phyloP scores from a whole-genome alignment of 1,140 invertebrate species.

The Teleopsis dalmanni region DNA sequence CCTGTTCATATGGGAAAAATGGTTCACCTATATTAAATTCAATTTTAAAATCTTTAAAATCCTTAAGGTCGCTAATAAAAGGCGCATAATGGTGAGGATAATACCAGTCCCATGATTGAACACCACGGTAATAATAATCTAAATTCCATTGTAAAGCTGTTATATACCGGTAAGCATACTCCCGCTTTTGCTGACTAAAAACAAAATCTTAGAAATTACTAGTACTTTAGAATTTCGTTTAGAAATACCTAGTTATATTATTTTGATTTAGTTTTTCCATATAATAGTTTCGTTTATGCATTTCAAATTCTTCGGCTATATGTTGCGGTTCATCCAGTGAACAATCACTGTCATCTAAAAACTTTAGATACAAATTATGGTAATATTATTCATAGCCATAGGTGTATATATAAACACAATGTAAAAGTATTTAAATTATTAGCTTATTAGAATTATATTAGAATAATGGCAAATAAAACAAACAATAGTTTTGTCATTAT shows the following conservation, averaged over 20 bases:
- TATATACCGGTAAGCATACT: constrained; percentile 84
- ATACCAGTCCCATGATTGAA: constrained; percentile 95
- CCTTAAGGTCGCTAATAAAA: constrained; percentile 86
- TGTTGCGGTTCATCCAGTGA: constrained; percentile 53
- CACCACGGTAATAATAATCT: constrained; percentile 93
- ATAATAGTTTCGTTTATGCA: constrained; percentile 88
- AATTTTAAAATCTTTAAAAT: constrained; percentile 65
- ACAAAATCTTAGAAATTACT: neutral
- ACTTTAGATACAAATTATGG: constrained; percentile 1
- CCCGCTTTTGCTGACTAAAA: constrained; percentile 61
- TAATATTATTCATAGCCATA: no score
- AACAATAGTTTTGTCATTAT: no score
- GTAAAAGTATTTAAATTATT: no score
- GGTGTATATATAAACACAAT: no score
- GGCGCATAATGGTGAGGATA: constrained; percentile 96
- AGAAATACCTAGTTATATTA: constrained; percentile 58
- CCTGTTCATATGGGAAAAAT: constrained; percentile 91
- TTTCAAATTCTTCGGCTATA: constrained; percentile 66
- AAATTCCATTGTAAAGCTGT: constrained; percentile 93
- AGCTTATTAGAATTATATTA: no score
- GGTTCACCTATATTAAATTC: constrained; percentile 79
- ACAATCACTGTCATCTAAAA: constrained; percentile 47
- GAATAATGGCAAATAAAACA: no score
- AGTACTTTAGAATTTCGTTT: constrained; percentile 3
- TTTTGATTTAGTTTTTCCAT: constrained; percentile 78